Base-by-base conservation (phyloP, 1,140 invertebrate species). In the Neotoxoptera formosana region DNA sequence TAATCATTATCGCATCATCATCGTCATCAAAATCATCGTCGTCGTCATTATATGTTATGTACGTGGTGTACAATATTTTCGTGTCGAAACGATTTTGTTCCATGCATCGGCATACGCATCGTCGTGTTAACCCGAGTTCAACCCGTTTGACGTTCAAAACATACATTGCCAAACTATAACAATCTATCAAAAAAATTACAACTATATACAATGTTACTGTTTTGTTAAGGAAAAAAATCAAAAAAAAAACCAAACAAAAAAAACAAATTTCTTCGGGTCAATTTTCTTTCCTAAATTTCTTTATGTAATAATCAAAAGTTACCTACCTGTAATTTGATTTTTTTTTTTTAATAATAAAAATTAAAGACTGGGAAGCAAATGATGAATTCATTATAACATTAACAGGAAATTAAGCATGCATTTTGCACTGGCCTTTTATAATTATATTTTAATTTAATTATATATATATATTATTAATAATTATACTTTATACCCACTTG, bases 401-500 rank as follows among this genome's bases (percentile, higher is more conserved):
- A 84, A 93, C 91, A 93, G 91, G 91, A 93, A 93, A 93, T 93
- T 93, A 84, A 93, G 76, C 91, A 93, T 93, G 91, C 91, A 93
- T 93, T 93, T 93, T 93, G 91, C 91, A 93, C 91, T 93, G 81
- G 91, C 91, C 67, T 93, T 93, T 93, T 93, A 93, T 93, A 93
- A 93, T 86, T 93, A 56, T 93, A 86, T 41, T 93, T 84, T 84
- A 56, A 53, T 93, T 93, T 84, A 51, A 84, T 51, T 84, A 92
- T 81, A 36, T 90, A 36, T 90, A 60, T 45, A 23, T 88, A 51
- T 88, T n/a, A 87, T 87, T 87, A 47, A 87, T 45, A 36, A 90
- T 90, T 90, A 36, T 83, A 92, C 45, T 92, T 92, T 83, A 84
- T 83, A 93, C 81, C 48, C 76, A 93, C 81, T 93, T 53, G 76